Base-by-base conservation (phyloP, 2,888 invertebrate species). In the Dioctria rufipes region DNA sequence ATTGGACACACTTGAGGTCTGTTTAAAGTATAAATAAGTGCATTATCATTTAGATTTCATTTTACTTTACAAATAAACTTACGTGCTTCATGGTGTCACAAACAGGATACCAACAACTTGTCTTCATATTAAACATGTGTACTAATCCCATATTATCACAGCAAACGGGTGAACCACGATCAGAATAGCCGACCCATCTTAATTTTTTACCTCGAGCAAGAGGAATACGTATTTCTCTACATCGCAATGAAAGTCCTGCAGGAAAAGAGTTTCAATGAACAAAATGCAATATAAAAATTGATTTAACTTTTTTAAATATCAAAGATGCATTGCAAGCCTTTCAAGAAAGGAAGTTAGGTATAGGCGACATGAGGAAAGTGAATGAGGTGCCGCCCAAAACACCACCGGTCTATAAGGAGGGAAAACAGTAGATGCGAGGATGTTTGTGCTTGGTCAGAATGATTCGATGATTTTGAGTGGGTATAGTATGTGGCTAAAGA, bases 161-260 rank as follows among this genome's bases (percentile, higher is more conserved):
- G 25, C 93, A 90, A 43, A 93, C 92, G 0, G 96, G 95, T 0
- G 96, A 94, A 0, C 96, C 96, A 81, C 92, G 92, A 86, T 96
- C 96, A 0, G 95, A 93, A 84, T 94, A 93, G 13, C 94, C 98
- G 84, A 95, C 84, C 96, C 96, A 97, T 51, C 90, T 88, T 46
- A 96, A 88, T 83, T 91, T 92, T 13, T 88, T 84, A 69, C 92
- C 91, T 1, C 94, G 93, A 0, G 93, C 91, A 13, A 96, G 86
- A 0, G 96, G 94, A 54, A 95, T 85, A 65, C 89, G 87, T 58
- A 95, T 89, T 78, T 91, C 89, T 84, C 90, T 90, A 84, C 90
- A 90, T 25, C 90, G 89, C 60, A 92, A 84, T 58, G 86, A 87
- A 39, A 90, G 82, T 67, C 90, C 90, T 85, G 83, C 79, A 82